Base-by-base conservation (phyloP, 1,140 invertebrate species). In the Sycophila sp. region DNA sequence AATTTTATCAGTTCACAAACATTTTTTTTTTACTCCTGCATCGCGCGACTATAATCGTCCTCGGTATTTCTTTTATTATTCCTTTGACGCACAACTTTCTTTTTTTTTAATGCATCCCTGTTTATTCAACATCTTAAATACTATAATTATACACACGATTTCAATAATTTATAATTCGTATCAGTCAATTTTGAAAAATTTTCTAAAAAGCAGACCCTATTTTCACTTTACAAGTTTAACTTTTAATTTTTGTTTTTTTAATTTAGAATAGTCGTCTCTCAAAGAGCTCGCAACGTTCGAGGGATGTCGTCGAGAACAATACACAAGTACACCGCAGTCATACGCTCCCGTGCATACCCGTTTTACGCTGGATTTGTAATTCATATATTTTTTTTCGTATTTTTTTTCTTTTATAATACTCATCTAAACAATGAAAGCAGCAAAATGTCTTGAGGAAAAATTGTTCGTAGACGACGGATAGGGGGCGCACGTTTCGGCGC, bases 401-500 rank as follows among this genome's bases (percentile, higher is more conserved):
- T 74, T 70, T 38, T 73, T 67, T 74, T 73, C 72, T 73, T 79
- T 80, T 78, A 79, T 78, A 79, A 78, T 78, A 79, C 77, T 78
- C 79, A 82, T 82, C 80, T 82, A 84, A 84, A 83, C 78, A 81
- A 83, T 80, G 73, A 83, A 83, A 84, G 81, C 81, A 78, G 80
- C 81, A 83, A 80, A 81, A 80, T 72, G 75, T 80, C 72, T 80
- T 77, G 78, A 80, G 76, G 74, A 79, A 79, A 80, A 79, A 77
- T 74, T 75, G 68, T 77, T 72, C 76, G 72, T 68, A 76, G 73
- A 77, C 70, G 72, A 69, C 73, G 75, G 73, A 73, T 59, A 66
- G 56, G 51, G 62, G 63, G 58, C 71, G 55, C 71, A 49, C 47
- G 63, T 63, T 65, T 65, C 30, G 30, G 51, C 59, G 70, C 62